These are phyloP conservation scores for Panthera uncia DNA, from an alignment of 2,113 vertebrate species.

Conservation along the genomic window DNA sequence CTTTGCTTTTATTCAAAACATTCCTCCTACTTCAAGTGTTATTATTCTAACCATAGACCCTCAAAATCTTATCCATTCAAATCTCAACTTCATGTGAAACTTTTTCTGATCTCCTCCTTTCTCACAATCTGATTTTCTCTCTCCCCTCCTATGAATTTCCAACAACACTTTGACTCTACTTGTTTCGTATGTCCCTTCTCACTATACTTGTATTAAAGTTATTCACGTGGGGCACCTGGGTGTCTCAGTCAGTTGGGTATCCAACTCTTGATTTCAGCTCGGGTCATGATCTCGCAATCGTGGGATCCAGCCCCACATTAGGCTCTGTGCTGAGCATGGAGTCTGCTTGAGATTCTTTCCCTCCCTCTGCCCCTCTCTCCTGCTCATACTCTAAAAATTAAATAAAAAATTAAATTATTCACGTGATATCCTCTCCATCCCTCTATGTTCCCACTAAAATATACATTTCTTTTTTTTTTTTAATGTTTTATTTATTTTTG, in stretches of 20 bases:
- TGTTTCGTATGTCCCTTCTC: neutral
- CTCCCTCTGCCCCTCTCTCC: too few species aligned
- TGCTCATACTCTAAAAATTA: too few species aligned
- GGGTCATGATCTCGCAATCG: too few species aligned
- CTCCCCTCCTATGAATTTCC: neutral
- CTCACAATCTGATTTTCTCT: neutral
- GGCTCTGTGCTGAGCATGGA: too few species aligned
- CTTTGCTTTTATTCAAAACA: conserved; percentile 21
- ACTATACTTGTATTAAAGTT: conserved; percentile 24
- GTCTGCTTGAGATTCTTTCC: too few species aligned
- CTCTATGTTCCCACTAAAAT: neutral
- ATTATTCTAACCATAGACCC: neutral
- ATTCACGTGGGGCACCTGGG: neutral
- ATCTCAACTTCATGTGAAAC: neutral
- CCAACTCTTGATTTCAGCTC: too few species aligned
- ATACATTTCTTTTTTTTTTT: too few species aligned
- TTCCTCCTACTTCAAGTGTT: neutral
- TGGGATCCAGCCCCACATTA: too few species aligned
- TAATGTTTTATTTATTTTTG: too few species aligned
- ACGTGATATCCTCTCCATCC: neutral
- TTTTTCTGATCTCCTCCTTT: neutral
- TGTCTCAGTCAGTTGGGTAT: too few species aligned
- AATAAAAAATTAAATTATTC: neutral
- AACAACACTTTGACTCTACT: neutral
- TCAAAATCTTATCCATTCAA: neutral